Evolutionary conservation across 2,888 invertebrate genomes (phyloP).

Genomic region (Melipona beecheii): DNA sequence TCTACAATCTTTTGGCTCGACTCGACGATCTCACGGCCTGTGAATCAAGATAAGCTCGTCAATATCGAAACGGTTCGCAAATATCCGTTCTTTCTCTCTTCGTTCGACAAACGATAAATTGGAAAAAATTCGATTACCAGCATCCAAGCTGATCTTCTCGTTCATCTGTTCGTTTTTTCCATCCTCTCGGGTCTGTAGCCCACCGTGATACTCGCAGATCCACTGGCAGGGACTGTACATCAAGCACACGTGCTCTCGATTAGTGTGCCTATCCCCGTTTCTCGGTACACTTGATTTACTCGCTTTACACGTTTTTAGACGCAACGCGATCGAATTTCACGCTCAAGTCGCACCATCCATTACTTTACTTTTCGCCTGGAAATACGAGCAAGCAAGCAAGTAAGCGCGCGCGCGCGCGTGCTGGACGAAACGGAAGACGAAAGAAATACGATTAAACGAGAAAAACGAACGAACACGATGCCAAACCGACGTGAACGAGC

Average conservation of each 20-base stretch:
- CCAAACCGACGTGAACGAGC: neutral
- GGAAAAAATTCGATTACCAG: constrained; percentile 39
- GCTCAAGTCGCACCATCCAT: constrained; percentile 11
- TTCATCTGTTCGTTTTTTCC: constrained; percentile 49
- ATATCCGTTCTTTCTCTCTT: neutral
- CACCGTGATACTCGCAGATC: constrained; percentile 36
- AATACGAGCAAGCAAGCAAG: neutral
- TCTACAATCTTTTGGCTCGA: constrained; percentile 1
- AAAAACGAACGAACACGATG: neutral
- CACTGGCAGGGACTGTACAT: constrained; percentile 48
- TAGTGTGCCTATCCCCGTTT: constrained; percentile 35
- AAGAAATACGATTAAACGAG: neutral
- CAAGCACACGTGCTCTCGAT: constrained; percentile 64
- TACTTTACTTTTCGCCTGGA: too few species aligned
- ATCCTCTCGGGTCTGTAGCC: constrained; percentile 25
- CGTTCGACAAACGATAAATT: neutral
- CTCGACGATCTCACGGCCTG: constrained; percentile 36
- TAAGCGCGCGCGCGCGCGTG: too few species aligned
- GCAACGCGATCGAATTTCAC: constrained; percentile 29
- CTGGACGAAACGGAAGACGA: too few species aligned
- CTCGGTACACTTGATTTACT: constrained; percentile 46
- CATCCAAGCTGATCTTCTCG: constrained; percentile 9
- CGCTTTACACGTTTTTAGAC: constrained; percentile 24
- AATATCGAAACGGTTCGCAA: neutral
- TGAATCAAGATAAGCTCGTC: constrained; percentile 37